These are phyloP conservation scores for Anabacerthia variegaticeps DNA, from an alignment of 2,797 vertebrate species.

Conservation along the genomic window DNA sequence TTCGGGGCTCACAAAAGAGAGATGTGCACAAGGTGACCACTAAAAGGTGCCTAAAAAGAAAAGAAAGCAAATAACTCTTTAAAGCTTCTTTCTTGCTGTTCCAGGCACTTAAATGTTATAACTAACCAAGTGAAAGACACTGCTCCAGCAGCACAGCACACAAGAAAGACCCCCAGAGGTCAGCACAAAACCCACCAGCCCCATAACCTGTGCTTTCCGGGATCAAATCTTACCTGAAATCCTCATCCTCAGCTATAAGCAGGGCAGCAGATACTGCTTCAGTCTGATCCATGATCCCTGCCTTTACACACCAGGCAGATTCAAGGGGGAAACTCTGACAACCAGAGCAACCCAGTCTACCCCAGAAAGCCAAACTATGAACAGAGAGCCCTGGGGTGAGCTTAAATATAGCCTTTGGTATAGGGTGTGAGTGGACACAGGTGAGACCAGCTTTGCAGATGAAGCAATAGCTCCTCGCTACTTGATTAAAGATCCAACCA, in stretches of 20 bases:
- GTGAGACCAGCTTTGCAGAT: not conserved
- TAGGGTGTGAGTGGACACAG: not conserved
- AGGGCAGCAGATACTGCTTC: not conserved
- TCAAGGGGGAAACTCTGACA: accelerated
- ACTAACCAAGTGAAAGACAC: not conserved
- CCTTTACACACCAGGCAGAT: not conserved
- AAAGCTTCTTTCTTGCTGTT: not conserved
- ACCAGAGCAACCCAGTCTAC: not conserved
- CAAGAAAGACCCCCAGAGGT: too few species aligned
- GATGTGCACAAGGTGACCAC: not conserved
- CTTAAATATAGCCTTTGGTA: not conserved
- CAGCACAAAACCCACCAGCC: not conserved
- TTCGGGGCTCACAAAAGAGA: not conserved
- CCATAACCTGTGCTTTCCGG: accelerated
- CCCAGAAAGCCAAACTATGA: accelerated
- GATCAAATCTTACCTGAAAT: not conserved
- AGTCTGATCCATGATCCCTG: accelerated
- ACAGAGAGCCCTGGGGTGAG: accelerated
- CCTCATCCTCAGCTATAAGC: accelerated
- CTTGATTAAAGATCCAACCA: not conserved
- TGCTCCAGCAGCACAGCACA: not conserved
- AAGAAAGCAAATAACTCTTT: not conserved
- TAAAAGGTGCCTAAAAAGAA: not conserved
- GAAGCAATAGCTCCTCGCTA: not conserved
- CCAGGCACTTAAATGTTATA: not conserved